phyloP scores from a whole-genome alignment of 2,797 vertebrate species.

The Pempheris klunzingeri region DNA sequence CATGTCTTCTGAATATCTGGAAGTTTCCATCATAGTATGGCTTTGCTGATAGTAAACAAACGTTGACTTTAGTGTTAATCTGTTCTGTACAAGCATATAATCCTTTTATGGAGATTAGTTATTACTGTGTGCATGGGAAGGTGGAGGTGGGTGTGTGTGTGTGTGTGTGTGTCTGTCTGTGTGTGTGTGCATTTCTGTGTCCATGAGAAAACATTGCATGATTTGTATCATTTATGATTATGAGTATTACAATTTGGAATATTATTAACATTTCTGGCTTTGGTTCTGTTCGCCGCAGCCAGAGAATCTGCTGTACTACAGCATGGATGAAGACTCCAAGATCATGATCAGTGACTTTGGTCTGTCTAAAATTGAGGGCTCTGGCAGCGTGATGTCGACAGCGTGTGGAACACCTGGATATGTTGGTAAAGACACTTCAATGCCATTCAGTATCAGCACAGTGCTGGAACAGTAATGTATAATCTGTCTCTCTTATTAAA shows the following conservation, averaged over 20 bases:
- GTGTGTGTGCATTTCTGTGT: not conserved
- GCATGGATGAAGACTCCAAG: conserved; percentile 97
- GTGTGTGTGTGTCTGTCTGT: not conserved
- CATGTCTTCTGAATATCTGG: not conserved
- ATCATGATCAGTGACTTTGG: conserved; percentile 99
- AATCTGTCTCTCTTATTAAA: not conserved
- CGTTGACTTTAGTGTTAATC: not conserved
- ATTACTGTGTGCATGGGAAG: not conserved
- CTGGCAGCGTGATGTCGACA: conserved; percentile 94
- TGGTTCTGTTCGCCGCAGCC: conserved; percentile 82
- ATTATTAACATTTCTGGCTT: conserved; percentile 4
- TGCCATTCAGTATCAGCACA: not conserved
- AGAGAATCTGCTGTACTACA: conserved; percentile 97
- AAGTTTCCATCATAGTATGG: not conserved
- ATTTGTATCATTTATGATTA: not conserved
- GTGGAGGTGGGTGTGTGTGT: not conserved
- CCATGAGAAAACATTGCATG: not conserved
- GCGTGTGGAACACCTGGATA: conserved; percentile 98
- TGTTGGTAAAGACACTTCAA: conserved; percentile 87
- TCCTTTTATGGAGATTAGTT: not conserved
- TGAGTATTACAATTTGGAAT: no score
- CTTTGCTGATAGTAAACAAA: conserved; percentile 10
- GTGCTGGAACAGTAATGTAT: not conserved
- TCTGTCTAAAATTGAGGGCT: conserved; percentile 95
- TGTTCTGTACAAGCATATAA: conserved; percentile 2